Conservation (phyloP, 2,888 invertebrate species). For the Nysson spinosus region DNA sequence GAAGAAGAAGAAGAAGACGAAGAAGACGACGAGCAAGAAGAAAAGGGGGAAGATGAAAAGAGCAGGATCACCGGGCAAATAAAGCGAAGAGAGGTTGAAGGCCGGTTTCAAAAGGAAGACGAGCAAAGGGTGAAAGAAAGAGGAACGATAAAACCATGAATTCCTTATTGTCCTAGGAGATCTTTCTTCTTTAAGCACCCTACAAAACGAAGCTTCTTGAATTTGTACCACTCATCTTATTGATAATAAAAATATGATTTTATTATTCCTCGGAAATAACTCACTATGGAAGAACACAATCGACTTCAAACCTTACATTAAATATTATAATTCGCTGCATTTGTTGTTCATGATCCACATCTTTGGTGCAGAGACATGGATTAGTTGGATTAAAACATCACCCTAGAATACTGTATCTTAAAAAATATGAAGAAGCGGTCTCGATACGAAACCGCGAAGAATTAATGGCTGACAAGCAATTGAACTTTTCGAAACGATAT, state of each 20-base stretch:
- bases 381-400: too few species aligned
- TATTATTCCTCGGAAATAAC: not conserved
- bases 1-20: not conserved
- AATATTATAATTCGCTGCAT: too few species aligned
- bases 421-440: too few species aligned
- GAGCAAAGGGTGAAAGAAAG: conserved; percentile 29
- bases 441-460: too few species aligned
- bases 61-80: conserved; percentile 44
- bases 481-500: too few species aligned
- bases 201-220: conserved; percentile 15
- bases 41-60: conserved; percentile 28
- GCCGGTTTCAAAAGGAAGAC: conserved; percentile 58
- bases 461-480: too few species aligned
- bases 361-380: too few species aligned
- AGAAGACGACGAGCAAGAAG: conserved; percentile 11
- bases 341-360: too few species aligned
- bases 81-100: conserved; percentile 30
- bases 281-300: too few species aligned
- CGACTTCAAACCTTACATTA: too few species aligned
- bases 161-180: conserved; percentile 32
- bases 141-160: conserved; percentile 10
- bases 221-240: too few species aligned
- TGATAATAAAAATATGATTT: not conserved
- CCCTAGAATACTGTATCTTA: too few species aligned
- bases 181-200: conserved; percentile 18